Evolutionary conservation across 2,113 vertebrate species (phyloP).

Genomic region (Aramus guarauna): DNA sequence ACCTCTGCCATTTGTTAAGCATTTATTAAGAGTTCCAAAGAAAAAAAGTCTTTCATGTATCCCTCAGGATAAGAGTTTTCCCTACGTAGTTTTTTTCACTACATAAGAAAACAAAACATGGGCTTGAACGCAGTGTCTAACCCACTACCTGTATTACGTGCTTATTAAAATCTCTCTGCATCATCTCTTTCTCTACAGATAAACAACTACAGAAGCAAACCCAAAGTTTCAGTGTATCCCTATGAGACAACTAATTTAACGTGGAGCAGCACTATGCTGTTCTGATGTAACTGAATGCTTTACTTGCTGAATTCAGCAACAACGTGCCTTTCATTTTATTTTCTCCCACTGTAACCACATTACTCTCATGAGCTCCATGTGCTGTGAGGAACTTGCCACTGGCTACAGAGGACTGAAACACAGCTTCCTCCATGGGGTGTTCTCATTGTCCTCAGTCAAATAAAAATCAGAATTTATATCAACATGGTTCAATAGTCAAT

Average conservation of each 20-base stretch:
- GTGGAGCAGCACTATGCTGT: neutral
- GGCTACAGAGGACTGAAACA: fast-evolving
- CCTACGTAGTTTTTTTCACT: neutral
- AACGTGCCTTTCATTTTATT: neutral
- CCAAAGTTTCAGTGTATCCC: neutral
- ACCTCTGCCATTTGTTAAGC: neutral
- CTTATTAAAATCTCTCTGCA: neutral
- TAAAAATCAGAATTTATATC: neutral
- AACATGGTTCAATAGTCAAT: neutral
- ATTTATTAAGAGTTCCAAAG: neutral
- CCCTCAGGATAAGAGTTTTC: neutral
- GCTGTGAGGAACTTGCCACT: neutral
- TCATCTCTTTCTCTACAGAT: fast-evolving
- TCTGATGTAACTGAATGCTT: neutral
- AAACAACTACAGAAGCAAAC: neutral
- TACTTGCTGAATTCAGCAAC: neutral
- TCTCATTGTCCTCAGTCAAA: neutral
- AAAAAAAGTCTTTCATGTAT: neutral
- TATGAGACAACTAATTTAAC: neutral
- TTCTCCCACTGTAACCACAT: neutral
- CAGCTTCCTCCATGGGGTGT: neutral
- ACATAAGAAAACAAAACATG: neutral
- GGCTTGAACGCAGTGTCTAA: neutral
- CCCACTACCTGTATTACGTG: fast-evolving
- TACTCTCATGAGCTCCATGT: neutral